These are phyloP conservation scores for Lacerta viridis DNA, from an alignment of 2,797 vertebrate genomes.

Conservation along the genomic window DNA sequence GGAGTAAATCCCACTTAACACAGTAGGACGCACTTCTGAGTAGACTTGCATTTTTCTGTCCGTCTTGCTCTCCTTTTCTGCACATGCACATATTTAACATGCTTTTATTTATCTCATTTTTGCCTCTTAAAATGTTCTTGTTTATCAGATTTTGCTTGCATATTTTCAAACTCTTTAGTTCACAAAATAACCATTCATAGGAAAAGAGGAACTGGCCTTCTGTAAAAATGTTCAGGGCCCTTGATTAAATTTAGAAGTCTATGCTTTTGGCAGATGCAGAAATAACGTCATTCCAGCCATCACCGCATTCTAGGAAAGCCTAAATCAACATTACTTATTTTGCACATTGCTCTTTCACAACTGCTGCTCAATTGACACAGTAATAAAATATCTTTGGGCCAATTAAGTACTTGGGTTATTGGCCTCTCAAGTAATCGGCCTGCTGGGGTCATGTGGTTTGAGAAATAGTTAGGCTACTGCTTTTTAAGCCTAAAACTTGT, in stretches of 20 bases:
- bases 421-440: not conserved
- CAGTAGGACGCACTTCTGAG: too few species aligned
- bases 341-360: constrained; percentile 55
- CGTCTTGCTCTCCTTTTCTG: not conserved
- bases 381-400: constrained; percentile 21
- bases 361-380: constrained; percentile 30
- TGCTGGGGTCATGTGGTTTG: not conserved
- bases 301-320: constrained; percentile 73
- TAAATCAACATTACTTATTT: constrained; percentile 61
- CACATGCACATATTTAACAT: not conserved
- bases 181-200: not conserved
- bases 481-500: not conserved
- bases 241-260: constrained; percentile 65
- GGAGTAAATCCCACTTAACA: too few species aligned
- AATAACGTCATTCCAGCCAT: constrained; percentile 64
- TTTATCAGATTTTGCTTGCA: not conserved
- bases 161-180: not conserved
- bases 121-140: accelerated
- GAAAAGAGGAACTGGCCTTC: not conserved
- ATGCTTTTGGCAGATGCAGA: constrained; percentile 65
- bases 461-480: not conserved
- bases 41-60: not conserved
- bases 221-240: constrained; percentile 32
- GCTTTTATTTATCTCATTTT: not conserved
- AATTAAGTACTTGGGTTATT: not conserved